A percentile compares a stretch with the other conserved stretches of the same genome.
Conservation (phyloP, 2,888 invertebrate species). For the Coecobrya sp. region DNA sequence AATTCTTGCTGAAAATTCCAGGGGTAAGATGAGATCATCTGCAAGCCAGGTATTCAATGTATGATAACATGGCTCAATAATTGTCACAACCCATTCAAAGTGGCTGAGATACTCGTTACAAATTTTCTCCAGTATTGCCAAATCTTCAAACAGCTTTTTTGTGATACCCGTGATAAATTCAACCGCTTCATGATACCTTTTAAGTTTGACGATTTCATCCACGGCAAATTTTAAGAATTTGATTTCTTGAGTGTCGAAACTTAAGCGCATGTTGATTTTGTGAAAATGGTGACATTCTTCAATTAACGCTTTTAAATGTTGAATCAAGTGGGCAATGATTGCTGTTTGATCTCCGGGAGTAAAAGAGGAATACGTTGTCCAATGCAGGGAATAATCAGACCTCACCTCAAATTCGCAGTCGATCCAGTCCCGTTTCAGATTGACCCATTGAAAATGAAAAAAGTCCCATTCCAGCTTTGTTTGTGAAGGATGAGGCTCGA, state of each 20-base stretch:
- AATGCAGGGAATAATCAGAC: constrained; percentile 78
- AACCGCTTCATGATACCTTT: constrained; percentile 51
- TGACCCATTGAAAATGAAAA: constrained; percentile 82
- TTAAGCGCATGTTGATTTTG: constrained; percentile 70
- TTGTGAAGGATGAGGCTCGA: constrained; percentile 75
- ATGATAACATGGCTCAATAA: constrained; percentile 73
- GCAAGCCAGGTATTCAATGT: constrained; percentile 65
- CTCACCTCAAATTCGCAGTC: constrained; percentile 79
- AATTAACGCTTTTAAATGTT: constrained; percentile 75
- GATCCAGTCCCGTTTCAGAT: constrained; percentile 68
- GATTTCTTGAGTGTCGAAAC: constrained; percentile 80
- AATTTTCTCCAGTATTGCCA: constrained; percentile 59
- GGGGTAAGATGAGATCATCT: constrained; percentile 56
- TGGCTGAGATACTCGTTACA: constrained; percentile 59
- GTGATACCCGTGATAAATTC: constrained; percentile 70
- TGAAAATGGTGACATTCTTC: constrained; percentile 71
- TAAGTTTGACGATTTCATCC: constrained; percentile 63
- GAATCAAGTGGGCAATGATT: constrained; percentile 73
- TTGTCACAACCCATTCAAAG: constrained; percentile 65
- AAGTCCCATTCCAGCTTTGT: constrained; percentile 64
- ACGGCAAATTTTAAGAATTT: constrained; percentile 75
- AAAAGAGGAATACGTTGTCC: constrained; percentile 69
- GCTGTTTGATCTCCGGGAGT: constrained; percentile 66
- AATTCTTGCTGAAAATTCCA: constrained; percentile 51
- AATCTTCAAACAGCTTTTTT: constrained; percentile 75